A percentile compares a stretch with the other conserved stretches of the same genome.
phyloP scores from a whole-genome alignment of 1,140 invertebrate species.

The Aphis gossypii region DNA sequence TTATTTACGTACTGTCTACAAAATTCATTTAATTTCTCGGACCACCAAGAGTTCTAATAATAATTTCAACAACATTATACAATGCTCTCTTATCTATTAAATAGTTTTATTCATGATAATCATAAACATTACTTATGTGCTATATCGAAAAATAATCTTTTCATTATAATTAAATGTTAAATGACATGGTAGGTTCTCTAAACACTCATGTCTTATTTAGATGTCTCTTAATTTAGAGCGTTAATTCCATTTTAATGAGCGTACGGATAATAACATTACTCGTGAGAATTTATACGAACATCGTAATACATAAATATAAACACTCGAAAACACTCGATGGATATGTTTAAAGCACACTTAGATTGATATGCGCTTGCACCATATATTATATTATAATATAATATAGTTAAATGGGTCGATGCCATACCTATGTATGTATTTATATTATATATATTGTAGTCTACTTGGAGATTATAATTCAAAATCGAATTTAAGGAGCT shows the following conservation, averaged over 20 bases:
- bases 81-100: neutral
- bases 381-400: neutral
- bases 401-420: neutral
- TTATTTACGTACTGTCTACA: neutral
- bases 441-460: neutral
- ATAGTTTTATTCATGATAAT: neutral
- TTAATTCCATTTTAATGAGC: neutral
- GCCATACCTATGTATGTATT: neutral
- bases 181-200: neutral
- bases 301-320: neutral
- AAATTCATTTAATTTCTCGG: neutral
- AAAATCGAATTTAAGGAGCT: conserved; percentile 37
- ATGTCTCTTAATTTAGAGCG: neutral
- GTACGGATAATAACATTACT: neutral
- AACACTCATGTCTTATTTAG: neutral
- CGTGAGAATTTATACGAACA: neutral
- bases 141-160: neutral
- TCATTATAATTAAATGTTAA: neutral
- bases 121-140: neutral
- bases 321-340: neutral
- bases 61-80: neutral
- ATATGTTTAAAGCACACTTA: neutral
- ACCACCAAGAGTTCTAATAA: neutral
- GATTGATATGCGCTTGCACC: neutral
- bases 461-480: neutral